Percentiles rank a stretch among this genome's conserved stretches.
Evolutionary conservation across 2,113 vertebrate genomes (phyloP).

Genomic region (Oreocharis arfaki): DNA sequence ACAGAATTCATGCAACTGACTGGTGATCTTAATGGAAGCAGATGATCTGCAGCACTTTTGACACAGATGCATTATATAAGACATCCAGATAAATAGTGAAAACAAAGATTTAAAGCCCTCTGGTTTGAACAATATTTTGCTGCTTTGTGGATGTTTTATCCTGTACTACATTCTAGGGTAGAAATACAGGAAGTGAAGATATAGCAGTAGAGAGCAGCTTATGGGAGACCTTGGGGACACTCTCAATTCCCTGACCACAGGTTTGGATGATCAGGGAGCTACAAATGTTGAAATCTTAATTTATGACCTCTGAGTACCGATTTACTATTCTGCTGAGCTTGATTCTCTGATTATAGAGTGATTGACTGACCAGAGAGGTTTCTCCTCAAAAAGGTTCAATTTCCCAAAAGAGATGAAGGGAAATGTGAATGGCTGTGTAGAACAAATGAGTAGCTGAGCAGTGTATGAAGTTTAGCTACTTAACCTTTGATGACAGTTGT

Average conservation of each 20-base stretch:
- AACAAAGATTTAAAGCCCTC: neutral
- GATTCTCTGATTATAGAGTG: neutral
- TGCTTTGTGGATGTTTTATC: neutral
- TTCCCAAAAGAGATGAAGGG: neutral
- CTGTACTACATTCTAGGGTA: neutral
- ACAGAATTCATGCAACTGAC: neutral
- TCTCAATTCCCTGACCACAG: neutral
- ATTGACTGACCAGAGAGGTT: neutral
- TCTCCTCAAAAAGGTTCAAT: neutral
- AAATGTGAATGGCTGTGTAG: neutral
- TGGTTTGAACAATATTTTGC: neutral
- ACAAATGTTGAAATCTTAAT: neutral
- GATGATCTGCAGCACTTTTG: neutral
- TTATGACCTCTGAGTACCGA: neutral
- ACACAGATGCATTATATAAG: neutral
- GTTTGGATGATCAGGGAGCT: neutral
- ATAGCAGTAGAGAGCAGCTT: neutral
- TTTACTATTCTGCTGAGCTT: neutral
- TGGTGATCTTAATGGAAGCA: neutral
- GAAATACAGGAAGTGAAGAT: neutral
- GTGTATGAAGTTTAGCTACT: neutral
- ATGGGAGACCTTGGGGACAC: neutral
- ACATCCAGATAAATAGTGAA: neutral
- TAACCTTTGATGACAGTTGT: neutral
- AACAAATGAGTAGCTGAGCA: neutral